These are phyloP conservation scores for Hirtodrosophila duncani DNA, from an alignment of 2,888 invertebrate species.

Conservation along the genomic window DNA sequence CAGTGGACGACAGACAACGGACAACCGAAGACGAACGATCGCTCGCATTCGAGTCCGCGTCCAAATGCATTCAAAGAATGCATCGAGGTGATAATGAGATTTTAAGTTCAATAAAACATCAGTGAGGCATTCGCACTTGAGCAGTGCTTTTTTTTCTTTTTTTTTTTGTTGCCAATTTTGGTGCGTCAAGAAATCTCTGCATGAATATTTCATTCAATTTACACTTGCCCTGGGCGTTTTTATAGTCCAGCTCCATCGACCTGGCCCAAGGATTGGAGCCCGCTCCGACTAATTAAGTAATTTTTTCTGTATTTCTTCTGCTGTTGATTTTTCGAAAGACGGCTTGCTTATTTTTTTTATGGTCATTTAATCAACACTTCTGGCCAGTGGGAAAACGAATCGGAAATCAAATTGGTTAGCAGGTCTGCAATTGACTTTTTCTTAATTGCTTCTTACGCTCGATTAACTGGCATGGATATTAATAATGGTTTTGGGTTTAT, in stretches of 20 bases:
- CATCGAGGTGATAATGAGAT: slow-evolving; percentile 74
- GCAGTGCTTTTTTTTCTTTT: too few relatives aligned
- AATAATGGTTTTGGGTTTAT: neutral
- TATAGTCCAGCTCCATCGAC: slow-evolving; percentile 18
- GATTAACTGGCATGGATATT: slow-evolving; percentile 47
- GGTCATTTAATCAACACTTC: slow-evolving; percentile 64
- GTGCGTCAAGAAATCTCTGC: slow-evolving; percentile 55
- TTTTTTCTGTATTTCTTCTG: slow-evolving; percentile 45
- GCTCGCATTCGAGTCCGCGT: neutral
- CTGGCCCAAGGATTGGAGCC: slow-evolving; percentile 29
- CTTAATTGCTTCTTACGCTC: slow-evolving; percentile 59
- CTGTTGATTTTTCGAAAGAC: slow-evolving; percentile 12
- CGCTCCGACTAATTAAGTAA: slow-evolving; percentile 66
- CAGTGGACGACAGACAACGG: slow-evolving; percentile 6
- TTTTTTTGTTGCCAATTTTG: slow-evolving; percentile 65
- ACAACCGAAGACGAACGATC: too few relatives aligned
- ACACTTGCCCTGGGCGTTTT: slow-evolving; percentile 49
- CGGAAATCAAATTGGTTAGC: slow-evolving; percentile 34
- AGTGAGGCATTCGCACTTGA: slow-evolving; percentile 30
- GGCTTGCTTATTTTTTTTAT: slow-evolving; percentile 36
- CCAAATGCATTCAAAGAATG: slow-evolving; percentile 67
- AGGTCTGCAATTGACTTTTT: slow-evolving; percentile 58
- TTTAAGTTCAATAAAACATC: slow-evolving; percentile 70
- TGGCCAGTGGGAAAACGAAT: slow-evolving; percentile 26
- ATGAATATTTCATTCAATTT: slow-evolving; percentile 75